Evolutionary conservation across 23 tunicate species (phyloP).

Genomic region (Phallusia fumigata): DNA sequence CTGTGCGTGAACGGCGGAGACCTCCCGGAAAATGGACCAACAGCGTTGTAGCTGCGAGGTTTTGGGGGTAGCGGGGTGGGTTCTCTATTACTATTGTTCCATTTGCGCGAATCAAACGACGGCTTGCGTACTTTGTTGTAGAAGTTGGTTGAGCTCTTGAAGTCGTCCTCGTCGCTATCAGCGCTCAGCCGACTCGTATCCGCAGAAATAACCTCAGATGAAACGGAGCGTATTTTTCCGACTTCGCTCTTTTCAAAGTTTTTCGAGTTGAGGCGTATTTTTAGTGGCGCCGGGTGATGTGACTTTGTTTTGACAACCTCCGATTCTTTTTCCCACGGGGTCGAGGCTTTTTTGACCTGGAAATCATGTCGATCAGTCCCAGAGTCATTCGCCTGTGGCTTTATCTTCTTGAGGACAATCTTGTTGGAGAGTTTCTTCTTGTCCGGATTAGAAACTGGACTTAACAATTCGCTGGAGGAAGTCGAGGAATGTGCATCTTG

Average conservation of each 20-base stretch:
- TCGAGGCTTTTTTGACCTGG: background rate
- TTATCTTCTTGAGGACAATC: slow-evolving; percentile 5
- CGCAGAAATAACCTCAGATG: background rate
- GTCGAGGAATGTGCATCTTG: background rate
- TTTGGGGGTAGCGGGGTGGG: background rate
- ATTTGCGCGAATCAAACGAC: slow-evolving; percentile 29
- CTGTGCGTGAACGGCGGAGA: background rate
- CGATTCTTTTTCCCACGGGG: background rate
- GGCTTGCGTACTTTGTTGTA: slow-evolving; percentile 10
- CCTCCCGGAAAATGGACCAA: background rate
- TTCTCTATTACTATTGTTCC: slow-evolving; percentile 24
- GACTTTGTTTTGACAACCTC: background rate
- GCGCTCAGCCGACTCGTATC: background rate
- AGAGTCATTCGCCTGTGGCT: background rate
- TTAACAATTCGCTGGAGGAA: background rate
- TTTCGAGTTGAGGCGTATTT: background rate
- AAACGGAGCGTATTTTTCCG: background rate
- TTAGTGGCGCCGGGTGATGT: background rate
- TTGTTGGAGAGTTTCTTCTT: background rate
- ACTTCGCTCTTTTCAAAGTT: background rate
- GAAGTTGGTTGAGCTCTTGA: background rate
- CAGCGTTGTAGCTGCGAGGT: background rate
- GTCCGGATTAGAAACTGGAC: background rate
- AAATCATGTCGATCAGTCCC: background rate
- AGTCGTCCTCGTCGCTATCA: slow-evolving; percentile 11